Evolutionary conservation across 2,113 vertebrate species (phyloP).

Genomic region (Heterochromis multidens): DNA sequence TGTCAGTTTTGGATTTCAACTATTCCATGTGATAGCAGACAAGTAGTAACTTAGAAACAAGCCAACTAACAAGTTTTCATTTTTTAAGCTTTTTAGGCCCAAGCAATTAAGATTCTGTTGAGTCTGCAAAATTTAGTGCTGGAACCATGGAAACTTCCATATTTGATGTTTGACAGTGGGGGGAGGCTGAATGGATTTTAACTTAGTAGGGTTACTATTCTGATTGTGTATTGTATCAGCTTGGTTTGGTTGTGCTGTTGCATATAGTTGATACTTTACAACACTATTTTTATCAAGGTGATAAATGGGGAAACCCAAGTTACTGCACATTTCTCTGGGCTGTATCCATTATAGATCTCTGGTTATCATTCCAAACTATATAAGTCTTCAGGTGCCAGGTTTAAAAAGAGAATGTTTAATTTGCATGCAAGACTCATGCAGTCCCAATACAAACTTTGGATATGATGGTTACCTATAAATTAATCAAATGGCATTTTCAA

Average conservation of each 20-base stretch:
- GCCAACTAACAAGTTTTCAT: not conserved
- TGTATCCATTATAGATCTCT: not conserved
- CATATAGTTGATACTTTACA: not conserved
- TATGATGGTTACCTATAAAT: too few relatives aligned
- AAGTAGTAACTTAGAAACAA: too few relatives aligned
- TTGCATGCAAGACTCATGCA: fast-evolving
- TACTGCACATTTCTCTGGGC: not conserved
- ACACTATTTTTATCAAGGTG: not conserved
- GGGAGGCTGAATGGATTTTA: fast-evolving
- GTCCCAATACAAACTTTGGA: too few relatives aligned
- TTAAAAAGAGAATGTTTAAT: not conserved
- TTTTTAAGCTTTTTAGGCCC: not conserved
- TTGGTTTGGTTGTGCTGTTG: not conserved
- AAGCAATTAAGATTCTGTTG: not conserved
- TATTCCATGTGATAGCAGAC: not conserved
- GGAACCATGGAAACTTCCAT: not conserved
- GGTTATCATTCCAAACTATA: not conserved
- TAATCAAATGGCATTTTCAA: too few relatives aligned
- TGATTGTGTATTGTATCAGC: not conserved
- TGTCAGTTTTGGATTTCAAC: not conserved
- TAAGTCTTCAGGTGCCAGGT: not conserved
- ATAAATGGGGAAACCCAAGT: not conserved
- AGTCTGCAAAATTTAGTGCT: not conserved
- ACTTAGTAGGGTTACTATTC: not conserved
- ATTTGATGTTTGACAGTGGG: not conserved